These are phyloP conservation scores for Synanthedon myopaeformis DNA, from an alignment of 2,888 invertebrate genomes.

Conservation along the genomic window DNA sequence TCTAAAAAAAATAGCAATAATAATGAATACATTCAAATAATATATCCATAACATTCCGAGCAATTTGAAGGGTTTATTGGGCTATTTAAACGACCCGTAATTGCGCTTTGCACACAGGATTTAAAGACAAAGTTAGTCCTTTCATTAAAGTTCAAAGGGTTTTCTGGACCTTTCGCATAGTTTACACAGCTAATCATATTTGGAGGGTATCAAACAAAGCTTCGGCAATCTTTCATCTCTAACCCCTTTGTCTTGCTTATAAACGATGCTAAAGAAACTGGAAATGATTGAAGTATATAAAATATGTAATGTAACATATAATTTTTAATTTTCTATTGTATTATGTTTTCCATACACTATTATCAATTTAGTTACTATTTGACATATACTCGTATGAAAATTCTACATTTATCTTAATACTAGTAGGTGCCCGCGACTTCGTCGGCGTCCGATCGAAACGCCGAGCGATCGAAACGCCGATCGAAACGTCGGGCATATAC, in stretches of 20 bases:
- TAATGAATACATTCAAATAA: too few relatives aligned
- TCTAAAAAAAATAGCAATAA: too few relatives aligned
- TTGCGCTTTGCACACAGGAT: slow-evolving; percentile 28
- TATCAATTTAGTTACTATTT: too few relatives aligned
- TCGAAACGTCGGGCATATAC: too few relatives aligned
- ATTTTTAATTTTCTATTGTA: too few relatives aligned
- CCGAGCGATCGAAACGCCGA: too few relatives aligned
- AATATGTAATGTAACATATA: too few relatives aligned
- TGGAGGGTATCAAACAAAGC: slow-evolving; percentile 30
- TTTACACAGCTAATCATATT: slow-evolving; percentile 45
- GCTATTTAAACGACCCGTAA: slow-evolving; percentile 28
- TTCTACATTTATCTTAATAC: too few relatives aligned
- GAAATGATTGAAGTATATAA: neutral
- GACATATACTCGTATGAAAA: too few relatives aligned
- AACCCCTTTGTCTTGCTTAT: slow-evolving; percentile 21
- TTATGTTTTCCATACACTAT: too few relatives aligned
- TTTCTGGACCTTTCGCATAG: slow-evolving; percentile 36
- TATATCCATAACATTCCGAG: neutral
- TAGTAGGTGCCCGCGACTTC: too few relatives aligned
- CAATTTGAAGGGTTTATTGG: slow-evolving; percentile 9
- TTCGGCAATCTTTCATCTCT: slow-evolving; percentile 29
- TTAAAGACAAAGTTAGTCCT: slow-evolving; percentile 26
- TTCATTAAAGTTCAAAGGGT: slow-evolving; percentile 39
- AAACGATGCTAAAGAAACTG: neutral
- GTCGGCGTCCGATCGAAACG: too few relatives aligned